Percentiles rank a stretch among this genome's conserved stretches.
Evolutionary conservation across 2,113 vertebrate genomes (phyloP).

Genomic region (Cyanistes caeruleus): DNA sequence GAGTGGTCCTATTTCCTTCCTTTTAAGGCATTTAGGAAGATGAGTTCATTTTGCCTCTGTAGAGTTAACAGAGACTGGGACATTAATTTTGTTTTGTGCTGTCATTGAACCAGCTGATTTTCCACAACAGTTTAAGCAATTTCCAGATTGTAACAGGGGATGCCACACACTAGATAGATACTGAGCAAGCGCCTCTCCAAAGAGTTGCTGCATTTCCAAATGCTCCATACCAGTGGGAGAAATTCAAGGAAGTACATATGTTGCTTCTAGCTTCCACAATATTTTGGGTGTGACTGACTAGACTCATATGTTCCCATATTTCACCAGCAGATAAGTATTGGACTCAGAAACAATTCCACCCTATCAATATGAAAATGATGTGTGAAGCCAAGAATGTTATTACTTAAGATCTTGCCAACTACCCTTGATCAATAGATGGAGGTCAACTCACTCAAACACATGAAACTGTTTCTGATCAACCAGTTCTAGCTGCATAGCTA

Average conservation of each 20-base stretch:
- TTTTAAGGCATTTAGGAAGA: neutral
- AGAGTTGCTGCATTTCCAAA: slow-evolving; percentile 19
- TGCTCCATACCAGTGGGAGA: slow-evolving; percentile 42
- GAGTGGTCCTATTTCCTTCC: neutral
- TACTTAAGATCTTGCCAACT: slow-evolving; percentile 47
- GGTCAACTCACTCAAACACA: slow-evolving; percentile 16
- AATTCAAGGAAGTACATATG: slow-evolving; percentile 61
- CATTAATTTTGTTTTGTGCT: neutral
- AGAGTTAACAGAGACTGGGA: neutral
- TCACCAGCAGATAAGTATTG: slow-evolving; percentile 65
- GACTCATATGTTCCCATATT: slow-evolving; percentile 61
- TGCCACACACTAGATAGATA: neutral
- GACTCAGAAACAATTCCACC: slow-evolving; percentile 59
- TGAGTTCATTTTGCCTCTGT: neutral
- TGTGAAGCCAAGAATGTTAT: slow-evolving; percentile 36
- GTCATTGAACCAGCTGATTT: slow-evolving; percentile 21
- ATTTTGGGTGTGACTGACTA: slow-evolving; percentile 70
- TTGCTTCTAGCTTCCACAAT: slow-evolving; percentile 55
- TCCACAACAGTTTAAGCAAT: neutral
- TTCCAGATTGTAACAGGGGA: slow-evolving; percentile 20
- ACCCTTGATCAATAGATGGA: slow-evolving; percentile 55
- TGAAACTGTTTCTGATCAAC: slow-evolving; percentile 55
- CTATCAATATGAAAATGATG: slow-evolving; percentile 38
- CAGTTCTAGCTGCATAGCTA: neutral
- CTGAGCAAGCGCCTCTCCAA: neutral